Percentiles rank a stretch among this genome's conserved stretches.
Evolutionary conservation across 2,797 vertebrate genomes (phyloP).

Genomic region (Premnoplex brunnescens): DNA sequence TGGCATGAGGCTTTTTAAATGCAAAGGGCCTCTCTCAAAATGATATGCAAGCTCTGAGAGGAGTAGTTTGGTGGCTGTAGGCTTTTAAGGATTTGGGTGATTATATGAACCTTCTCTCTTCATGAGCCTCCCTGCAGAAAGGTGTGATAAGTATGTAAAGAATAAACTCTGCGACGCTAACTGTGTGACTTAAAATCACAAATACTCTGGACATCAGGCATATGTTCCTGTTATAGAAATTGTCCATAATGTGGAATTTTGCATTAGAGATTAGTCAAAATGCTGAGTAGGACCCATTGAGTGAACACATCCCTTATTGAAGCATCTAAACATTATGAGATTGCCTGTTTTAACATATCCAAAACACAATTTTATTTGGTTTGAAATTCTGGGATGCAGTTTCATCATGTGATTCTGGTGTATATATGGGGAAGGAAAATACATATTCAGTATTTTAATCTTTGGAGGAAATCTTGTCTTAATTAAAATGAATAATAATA

Average conservation of each 20-base stretch:
- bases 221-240: not conserved
- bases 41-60: not conserved
- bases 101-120: not conserved
- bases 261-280: not conserved
- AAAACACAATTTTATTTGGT: not conserved
- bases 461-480: not conserved
- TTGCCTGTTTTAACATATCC: not conserved
- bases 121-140: not conserved
- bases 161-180: not conserved
- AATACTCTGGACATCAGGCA: not conserved
- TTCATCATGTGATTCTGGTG: not conserved
- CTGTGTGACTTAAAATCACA: not conserved
- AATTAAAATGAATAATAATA: not conserved
- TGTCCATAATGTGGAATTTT: not conserved
- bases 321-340: not conserved
- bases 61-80: not conserved
- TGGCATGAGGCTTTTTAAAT: not conserved
- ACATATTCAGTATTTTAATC: not conserved
- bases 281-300: not conserved
- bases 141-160: not conserved
- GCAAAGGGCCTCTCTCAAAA: not conserved
- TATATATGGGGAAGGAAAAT: not conserved
- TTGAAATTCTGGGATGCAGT: not conserved
- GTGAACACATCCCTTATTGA: not conserved
- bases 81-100: not conserved